phyloP scores from a whole-genome alignment of 2,888 invertebrate genomes.

The Archips crataeganus region DNA sequence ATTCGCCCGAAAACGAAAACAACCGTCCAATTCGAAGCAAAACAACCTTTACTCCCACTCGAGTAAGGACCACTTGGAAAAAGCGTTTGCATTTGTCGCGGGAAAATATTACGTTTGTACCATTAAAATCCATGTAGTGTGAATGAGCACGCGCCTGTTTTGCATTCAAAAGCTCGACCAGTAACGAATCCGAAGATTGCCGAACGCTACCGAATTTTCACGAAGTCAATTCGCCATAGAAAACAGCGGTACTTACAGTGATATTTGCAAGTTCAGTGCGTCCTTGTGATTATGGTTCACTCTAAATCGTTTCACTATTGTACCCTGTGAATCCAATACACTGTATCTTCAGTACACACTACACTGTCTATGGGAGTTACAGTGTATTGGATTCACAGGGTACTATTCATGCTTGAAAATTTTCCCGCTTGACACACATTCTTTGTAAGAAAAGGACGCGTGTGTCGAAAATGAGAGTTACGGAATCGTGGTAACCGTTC shows the following conservation, averaged over 20 bases:
- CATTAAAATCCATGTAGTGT: conserved; percentile 45
- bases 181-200: conserved; percentile 57
- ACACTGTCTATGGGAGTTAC: too few species aligned
- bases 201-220: conserved; percentile 57
- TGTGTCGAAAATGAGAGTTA: background rate
- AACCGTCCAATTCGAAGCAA: conserved; percentile 17
- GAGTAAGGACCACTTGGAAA: conserved; percentile 4
- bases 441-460: background rate
- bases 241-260: conserved; percentile 35
- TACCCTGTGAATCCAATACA: too few species aligned
- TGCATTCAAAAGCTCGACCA: conserved; percentile 51
- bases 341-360: too few species aligned
- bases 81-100: conserved; percentile 1
- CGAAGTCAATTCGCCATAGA: conserved; percentile 56
- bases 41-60: conserved; percentile 10
- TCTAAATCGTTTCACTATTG: background rate
- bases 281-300: conserved; percentile 8
- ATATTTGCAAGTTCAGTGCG: conserved; percentile 44
- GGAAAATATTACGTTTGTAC: conserved; percentile 37
- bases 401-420: background rate
- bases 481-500: background rate
- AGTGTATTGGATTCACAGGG: too few species aligned
- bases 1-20: conserved; percentile 45
- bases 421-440: background rate
- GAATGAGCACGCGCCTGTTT: conserved; percentile 48